Evolutionary conservation across 1,140 invertebrate genomes (phyloP), one percentile per base, ranked within the genome.

Genomic region (Micrasema longulum): DNA sequence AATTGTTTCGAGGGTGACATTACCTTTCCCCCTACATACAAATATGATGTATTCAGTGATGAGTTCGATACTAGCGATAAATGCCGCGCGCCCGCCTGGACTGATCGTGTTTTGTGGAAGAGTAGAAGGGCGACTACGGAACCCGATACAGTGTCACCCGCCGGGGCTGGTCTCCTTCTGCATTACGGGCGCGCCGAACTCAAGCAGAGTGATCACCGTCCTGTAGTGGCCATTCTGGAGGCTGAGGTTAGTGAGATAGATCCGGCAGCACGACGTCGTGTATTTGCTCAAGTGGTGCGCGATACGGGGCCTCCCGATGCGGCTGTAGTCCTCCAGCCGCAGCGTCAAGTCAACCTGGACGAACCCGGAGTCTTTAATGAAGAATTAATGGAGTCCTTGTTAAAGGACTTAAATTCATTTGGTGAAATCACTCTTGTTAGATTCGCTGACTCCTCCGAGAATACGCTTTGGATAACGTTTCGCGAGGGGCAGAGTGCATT

Each of bases 11-110:
- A 99, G 87, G 98, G 96, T 1, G 89, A 91, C 23, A 93, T 98
- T 16, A 91, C 88, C 55, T 99, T 99, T 84, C 87, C 95, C 18
- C 98, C 98, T 1, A 99, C 98, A 0, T 99, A 99, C 80, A 99
- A 99, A 82, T 99, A 99, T 80, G 98, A 99, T 87, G 83, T 98
- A 36, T 99, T 99, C 82, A 98, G 96, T 78, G 96, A 99, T 83
- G 97, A 99, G 86, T 99, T 99, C 81, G 98, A 99, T 80, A 99
- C 98, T 0, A 99, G 97, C 82, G 98, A 99, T 82, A 99, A 99
- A 83, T 93, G 92, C 78, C 87, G 97, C 50, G 92, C 95, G 31
- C 98, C 98, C 0, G 97, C 98, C 1, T 99, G 97, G 96, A 99
- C 98, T 0, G 98, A 99, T 85, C 85, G 98, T 73, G 88, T 99